Evolutionary conservation across 2,797 vertebrate species (phyloP).

Genomic region (Bryconaethiops microstoma): DNA sequence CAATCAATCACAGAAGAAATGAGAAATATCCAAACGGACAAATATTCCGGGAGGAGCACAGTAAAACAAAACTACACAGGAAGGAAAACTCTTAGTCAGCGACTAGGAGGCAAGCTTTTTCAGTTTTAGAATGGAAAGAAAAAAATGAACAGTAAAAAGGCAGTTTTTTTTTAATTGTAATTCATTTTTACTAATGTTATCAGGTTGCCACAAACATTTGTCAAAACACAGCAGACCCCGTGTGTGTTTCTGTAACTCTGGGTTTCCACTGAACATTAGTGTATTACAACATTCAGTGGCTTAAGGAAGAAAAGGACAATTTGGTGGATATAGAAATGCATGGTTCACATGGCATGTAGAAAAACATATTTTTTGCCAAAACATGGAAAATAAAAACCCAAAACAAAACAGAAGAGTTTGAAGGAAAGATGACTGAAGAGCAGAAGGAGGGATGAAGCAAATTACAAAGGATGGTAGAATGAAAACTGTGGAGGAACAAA

Average conservation of each 20-base stretch:
- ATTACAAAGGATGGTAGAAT: neutral
- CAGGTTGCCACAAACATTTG: neutral
- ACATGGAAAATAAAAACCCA: constrained; percentile 1
- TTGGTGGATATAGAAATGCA: neutral
- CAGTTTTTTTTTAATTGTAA: neutral
- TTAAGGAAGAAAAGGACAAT: neutral
- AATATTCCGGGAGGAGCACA: constrained; percentile 21
- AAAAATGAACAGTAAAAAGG: neutral
- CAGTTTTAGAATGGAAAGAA: neutral
- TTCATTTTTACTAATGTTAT: too few species aligned
- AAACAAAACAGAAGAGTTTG: neutral
- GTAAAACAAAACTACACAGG: constrained; percentile 29
- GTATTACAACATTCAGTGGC: neutral
- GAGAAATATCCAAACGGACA: constrained; percentile 13
- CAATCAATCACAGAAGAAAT: constrained; percentile 23
- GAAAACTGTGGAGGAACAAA: neutral
- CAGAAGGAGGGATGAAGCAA: neutral
- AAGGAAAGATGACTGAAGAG: neutral
- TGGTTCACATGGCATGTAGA: constrained; percentile 52
- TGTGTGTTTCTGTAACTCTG: neutral
- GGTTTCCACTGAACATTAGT: neutral
- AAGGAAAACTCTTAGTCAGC: constrained; percentile 12
- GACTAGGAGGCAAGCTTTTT: neutral
- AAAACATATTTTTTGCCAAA: constrained; percentile 38
- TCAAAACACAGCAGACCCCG: too few species aligned